Conservation (phyloP, 1,140 invertebrate species). For the Drosophila baimaii region DNA sequence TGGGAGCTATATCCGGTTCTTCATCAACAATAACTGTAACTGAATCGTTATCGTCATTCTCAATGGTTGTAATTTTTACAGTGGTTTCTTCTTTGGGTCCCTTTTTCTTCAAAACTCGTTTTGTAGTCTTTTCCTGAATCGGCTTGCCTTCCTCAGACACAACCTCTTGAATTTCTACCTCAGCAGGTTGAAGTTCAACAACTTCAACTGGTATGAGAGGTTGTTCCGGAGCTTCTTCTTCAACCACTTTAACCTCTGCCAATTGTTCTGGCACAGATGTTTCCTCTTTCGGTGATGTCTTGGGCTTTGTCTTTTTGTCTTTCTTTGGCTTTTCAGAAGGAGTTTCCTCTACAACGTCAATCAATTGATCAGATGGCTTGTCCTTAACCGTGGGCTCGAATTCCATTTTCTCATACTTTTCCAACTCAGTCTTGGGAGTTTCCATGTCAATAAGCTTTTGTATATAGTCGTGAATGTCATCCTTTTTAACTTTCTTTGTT, state of each 20-base stretch:
- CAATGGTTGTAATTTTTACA: slow-evolving; percentile 82
- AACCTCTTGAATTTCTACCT: slow-evolving; percentile 64
- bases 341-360: slow-evolving; percentile 39
- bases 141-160: slow-evolving; percentile 72
- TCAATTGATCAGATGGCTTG: slow-evolving; percentile 61
- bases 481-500: slow-evolving; percentile 70
- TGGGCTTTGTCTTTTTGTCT: slow-evolving; percentile 55
- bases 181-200: slow-evolving; percentile 65
- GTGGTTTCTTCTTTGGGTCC: slow-evolving; percentile 83
- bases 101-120: slow-evolving; percentile 83
- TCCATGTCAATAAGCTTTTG: slow-evolving; percentile 77
- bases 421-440: slow-evolving; percentile 78
- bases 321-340: slow-evolving; percentile 54
- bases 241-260: slow-evolving; percentile 54
- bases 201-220: slow-evolving; percentile 53
- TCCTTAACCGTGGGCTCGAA: slow-evolving; percentile 66
- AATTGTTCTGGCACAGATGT: slow-evolving; percentile 30
- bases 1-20: slow-evolving; percentile 44
- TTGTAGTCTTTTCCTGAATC: slow-evolving; percentile 79
- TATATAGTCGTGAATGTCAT: slow-evolving; percentile 79
- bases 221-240: slow-evolving; percentile 54
- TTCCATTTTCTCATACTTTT: slow-evolving; percentile 81
- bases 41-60: slow-evolving; percentile 80
- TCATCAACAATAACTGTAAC: slow-evolving; percentile 73
- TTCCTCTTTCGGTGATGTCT: slow-evolving; percentile 25